Percentiles rank a stretch among this genome's conserved stretches.
phyloP scores from a whole-genome alignment of 2,797 vertebrate genomes.

The Meda fulgida region DNA sequence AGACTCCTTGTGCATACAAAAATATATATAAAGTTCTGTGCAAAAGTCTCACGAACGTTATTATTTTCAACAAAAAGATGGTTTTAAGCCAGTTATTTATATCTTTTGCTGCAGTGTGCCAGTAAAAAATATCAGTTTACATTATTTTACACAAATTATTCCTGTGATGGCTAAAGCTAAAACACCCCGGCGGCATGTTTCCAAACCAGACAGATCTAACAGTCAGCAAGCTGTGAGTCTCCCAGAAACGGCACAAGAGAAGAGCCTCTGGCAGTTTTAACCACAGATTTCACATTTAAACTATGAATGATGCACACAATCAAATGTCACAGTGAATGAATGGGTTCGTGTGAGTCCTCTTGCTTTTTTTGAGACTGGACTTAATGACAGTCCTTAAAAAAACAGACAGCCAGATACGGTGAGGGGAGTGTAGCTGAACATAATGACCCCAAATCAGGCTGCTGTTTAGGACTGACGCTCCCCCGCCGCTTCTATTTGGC shows the following conservation, averaged over 20 bases:
- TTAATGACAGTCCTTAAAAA: constrained; percentile 24
- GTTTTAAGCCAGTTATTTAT: too few species aligned
- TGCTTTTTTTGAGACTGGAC: constrained; percentile 26
- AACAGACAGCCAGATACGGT: not conserved
- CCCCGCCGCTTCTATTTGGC: not conserved
- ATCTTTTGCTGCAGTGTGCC: too few species aligned
- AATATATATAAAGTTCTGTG: too few species aligned
- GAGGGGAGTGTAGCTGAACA: constrained; percentile 19
- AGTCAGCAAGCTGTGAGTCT: constrained; percentile 36
- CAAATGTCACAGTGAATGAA: constrained; percentile 23
- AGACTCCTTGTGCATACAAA: too few species aligned
- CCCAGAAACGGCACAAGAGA: constrained; percentile 14
- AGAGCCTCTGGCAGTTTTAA: constrained; percentile 7
- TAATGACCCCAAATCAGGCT: constrained; percentile 14
- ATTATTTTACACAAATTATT: not conserved
- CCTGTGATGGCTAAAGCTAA: not conserved
- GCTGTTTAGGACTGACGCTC: constrained; percentile 3
- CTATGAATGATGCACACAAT: constrained; percentile 25
- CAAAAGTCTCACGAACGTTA: too few species aligned
- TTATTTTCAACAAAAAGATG: too few species aligned
- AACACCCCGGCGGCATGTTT: not conserved
- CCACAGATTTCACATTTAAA: constrained; percentile 27
- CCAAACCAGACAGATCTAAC: not conserved
- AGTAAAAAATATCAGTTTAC: too few species aligned
- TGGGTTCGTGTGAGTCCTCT: not conserved